Conservation (phyloP, 2,888 invertebrate genomes). For the Spicauda simplicius region DNA sequence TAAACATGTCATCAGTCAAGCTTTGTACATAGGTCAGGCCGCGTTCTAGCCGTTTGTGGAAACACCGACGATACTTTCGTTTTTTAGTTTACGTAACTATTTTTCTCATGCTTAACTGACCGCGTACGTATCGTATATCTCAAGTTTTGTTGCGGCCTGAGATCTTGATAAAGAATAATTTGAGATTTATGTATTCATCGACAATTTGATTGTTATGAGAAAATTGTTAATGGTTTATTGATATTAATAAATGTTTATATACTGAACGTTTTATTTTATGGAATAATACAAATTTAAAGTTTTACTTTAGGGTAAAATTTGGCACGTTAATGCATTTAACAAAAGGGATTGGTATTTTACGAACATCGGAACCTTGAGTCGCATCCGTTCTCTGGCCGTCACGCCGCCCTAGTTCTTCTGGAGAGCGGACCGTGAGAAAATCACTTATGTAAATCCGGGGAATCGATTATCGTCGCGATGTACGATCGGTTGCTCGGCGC, state of each 20-base stretch:
- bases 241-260: neutral
- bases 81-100: constrained; percentile 45
- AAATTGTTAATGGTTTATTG: neutral
- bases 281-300: too few species aligned
- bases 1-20: constrained; percentile 20
- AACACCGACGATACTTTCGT: constrained; percentile 46
- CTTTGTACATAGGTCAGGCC: constrained; percentile 23
- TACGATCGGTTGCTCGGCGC: constrained; percentile 51
- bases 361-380: constrained; percentile 64
- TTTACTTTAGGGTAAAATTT: neutral
- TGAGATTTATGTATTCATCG: neutral
- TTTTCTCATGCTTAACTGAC: constrained; percentile 45
- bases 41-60: constrained; percentile 9
- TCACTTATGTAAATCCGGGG: constrained; percentile 76
- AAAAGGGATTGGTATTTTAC: constrained; percentile 23
- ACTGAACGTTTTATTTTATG: neutral
- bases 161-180: neutral
- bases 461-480: constrained; percentile 73
- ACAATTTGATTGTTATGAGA: neutral
- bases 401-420: constrained; percentile 66
- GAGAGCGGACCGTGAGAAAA: constrained; percentile 79
- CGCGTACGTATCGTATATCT: constrained; percentile 38
- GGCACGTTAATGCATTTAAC: neutral
- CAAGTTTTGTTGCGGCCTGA: neutral
- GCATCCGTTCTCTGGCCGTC: constrained; percentile 72